Percentiles rank a stretch among this genome's conserved stretches.
These are phyloP conservation scores for Epinotia nisella DNA, from an alignment of 2,888 invertebrate species.

Conservation along the genomic window DNA sequence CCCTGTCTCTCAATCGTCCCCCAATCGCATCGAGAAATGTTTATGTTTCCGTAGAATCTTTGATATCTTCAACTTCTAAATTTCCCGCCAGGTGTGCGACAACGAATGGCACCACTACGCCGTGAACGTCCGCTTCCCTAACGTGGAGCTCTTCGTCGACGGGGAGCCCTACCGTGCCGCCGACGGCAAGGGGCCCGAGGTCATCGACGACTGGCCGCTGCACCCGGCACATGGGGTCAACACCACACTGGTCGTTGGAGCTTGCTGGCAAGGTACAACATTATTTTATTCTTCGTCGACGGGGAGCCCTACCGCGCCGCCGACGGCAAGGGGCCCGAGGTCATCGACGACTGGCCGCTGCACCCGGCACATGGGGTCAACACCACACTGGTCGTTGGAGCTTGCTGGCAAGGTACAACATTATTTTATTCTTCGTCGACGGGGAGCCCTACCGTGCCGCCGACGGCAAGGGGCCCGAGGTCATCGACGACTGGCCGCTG, in stretches of 20 bases:
- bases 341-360: conserved; percentile 99
- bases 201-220: conserved; percentile 99
- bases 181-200: conserved; percentile 92
- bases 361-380: conserved; percentile 97
- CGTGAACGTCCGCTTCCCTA: conserved; percentile 95
- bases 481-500: conserved; percentile 99
- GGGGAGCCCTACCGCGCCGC: conserved; percentile 87
- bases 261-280: conserved; percentile 97
- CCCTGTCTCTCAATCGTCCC: no score
- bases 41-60: no score
- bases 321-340: conserved; percentile 92
- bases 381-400: conserved; percentile 97
- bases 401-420: conserved; percentile 97
- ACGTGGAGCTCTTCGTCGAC: conserved; percentile 94
- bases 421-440: conserved; percentile 89
- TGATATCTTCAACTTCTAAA: no score
- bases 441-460: conserved; percentile 87
- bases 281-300: conserved; percentile 89
- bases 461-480: conserved; percentile 92
- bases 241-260: conserved; percentile 97
- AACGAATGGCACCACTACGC: conserved; percentile 99
- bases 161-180: conserved; percentile 87
- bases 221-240: conserved; percentile 97
- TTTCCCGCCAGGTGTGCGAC: conserved; percentile 96
- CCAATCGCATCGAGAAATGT: no score